Percentiles rank a stretch among this genome's conserved stretches.
Conservation (phyloP, 2,888 invertebrate species). For the Epicampocera succincta region DNA sequence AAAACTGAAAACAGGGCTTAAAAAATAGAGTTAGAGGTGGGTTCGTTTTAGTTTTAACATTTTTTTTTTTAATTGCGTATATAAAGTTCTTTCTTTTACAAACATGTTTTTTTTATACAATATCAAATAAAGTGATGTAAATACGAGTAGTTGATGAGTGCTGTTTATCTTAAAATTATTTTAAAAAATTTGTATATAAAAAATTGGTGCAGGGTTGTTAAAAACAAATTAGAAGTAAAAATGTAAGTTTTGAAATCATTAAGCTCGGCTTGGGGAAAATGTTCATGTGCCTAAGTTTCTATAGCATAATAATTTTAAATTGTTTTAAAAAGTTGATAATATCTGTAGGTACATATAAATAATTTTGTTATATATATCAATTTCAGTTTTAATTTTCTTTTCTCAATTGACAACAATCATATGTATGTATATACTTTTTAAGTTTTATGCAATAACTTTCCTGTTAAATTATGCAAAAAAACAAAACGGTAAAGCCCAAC, state of each 20-base stretch:
- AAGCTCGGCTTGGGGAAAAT: slow-evolving; percentile 43
- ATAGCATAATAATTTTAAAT: slow-evolving; percentile 22
- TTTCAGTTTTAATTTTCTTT: slow-evolving; percentile 38
- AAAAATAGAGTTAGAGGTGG: slow-evolving; percentile 29
- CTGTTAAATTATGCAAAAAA: neutral
- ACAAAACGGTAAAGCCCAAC: neutral
- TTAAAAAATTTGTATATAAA: slow-evolving; percentile 59
- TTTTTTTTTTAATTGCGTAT: neutral
- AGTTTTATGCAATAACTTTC: slow-evolving; percentile 16
- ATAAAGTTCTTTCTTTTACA: slow-evolving; percentile 14
- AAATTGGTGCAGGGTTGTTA: slow-evolving; percentile 65
- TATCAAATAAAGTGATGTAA: slow-evolving; percentile 43
- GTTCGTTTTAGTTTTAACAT: slow-evolving; percentile 7
- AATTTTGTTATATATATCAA: slow-evolving; percentile 5
- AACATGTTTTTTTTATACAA: neutral
- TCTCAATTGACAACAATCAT: slow-evolving; percentile 71
- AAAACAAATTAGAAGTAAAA: slow-evolving; percentile 39
- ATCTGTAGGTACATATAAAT: too few species aligned
- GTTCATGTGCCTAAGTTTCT: neutral
- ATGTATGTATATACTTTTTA: slow-evolving; percentile 56
- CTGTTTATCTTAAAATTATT: slow-evolving; percentile 41
- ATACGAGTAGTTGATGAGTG: slow-evolving; percentile 56
- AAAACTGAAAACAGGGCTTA: neutral
- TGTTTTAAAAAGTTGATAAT: slow-evolving; percentile 18
- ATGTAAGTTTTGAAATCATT: slow-evolving; percentile 46